A percentile compares a stretch with the other conserved stretches of the same genome.
phyloP scores from a whole-genome alignment of 2,888 invertebrate species.

The Glyphotaelius pellucidus region DNA sequence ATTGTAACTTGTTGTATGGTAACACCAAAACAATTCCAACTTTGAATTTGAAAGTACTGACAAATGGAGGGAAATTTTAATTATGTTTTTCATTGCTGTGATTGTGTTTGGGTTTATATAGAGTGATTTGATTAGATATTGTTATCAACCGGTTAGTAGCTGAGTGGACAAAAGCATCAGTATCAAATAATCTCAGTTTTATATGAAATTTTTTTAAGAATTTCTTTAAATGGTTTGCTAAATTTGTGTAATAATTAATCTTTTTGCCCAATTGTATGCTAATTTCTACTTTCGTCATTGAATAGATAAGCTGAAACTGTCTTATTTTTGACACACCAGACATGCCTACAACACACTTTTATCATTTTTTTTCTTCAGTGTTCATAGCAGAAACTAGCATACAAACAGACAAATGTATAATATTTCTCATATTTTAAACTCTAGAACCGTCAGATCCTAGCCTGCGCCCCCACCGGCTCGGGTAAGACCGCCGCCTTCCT shows the following conservation, averaged over 20 bases:
- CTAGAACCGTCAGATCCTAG: conserved; percentile 89
- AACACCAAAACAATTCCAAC: background rate
- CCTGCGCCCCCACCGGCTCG: conserved; percentile 98
- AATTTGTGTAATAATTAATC: too few relatives aligned
- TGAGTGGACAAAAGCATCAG: too few relatives aligned
- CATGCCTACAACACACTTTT: background rate
- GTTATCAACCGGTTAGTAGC: too few relatives aligned
- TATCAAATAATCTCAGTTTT: too few relatives aligned
- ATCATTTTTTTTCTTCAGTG: background rate
- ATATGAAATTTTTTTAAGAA: too few relatives aligned
- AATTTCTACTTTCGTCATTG: too few relatives aligned
- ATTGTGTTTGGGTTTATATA: background rate
- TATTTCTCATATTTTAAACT: background rate
- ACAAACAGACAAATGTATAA: background rate
- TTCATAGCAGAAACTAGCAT: background rate
- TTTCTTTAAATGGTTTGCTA: too few relatives aligned
- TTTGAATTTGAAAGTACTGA: background rate
- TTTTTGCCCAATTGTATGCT: too few relatives aligned
- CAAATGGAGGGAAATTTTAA: background rate
- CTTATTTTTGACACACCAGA: background rate
- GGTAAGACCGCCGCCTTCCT: conserved; percentile 98
- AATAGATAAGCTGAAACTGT: too few relatives aligned
- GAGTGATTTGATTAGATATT: too few relatives aligned
- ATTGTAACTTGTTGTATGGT: background rate
- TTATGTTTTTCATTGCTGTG: background rate